Evolutionary conservation across 2,113 vertebrate species (phyloP).

Genomic region (Saccopteryx leptura): DNA sequence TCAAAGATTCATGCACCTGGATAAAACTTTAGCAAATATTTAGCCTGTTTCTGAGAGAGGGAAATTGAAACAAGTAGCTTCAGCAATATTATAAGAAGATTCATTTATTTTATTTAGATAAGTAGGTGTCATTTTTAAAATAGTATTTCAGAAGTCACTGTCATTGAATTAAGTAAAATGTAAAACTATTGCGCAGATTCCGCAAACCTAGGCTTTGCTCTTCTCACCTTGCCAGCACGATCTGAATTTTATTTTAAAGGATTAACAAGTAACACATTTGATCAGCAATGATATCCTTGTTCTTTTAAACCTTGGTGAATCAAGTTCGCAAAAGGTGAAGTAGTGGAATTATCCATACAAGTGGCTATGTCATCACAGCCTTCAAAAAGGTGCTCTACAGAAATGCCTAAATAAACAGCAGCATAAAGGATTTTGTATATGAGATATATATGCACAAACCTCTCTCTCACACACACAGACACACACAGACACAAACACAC

Average conservation of each 20-base stretch:
- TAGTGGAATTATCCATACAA: constrained; percentile 89
- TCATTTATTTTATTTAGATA: constrained; percentile 57
- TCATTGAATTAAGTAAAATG: constrained; percentile 80
- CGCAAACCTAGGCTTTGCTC: constrained; percentile 74
- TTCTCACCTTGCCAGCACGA: constrained; percentile 72
- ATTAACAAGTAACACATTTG: constrained; percentile 87
- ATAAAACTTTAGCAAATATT: constrained; percentile 71
- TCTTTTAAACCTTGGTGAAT: constrained; percentile 88
- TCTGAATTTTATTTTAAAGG: constrained; percentile 88
- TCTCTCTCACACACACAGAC: constrained; percentile 48
- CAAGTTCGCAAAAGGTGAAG: constrained; percentile 89
- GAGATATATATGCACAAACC: constrained; percentile 73
- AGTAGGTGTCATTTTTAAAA: constrained; percentile 60
- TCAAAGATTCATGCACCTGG: constrained; percentile 55
- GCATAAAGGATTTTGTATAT: constrained; percentile 80
- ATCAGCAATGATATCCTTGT: constrained; percentile 87
- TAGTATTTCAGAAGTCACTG: constrained; percentile 61
- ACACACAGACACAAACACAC: constrained; percentile 35
- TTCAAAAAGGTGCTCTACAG: constrained; percentile 85
- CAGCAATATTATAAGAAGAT: constrained; percentile 21
- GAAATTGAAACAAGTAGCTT: neutral
- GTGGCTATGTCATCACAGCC: constrained; percentile 87
- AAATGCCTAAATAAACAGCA: constrained; percentile 89
- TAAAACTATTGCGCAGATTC: constrained; percentile 80
- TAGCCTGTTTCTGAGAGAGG: constrained; percentile 63